These are phyloP conservation scores for Pampusana beccarii DNA, from an alignment of 2,113 vertebrate genomes.

Conservation along the genomic window DNA sequence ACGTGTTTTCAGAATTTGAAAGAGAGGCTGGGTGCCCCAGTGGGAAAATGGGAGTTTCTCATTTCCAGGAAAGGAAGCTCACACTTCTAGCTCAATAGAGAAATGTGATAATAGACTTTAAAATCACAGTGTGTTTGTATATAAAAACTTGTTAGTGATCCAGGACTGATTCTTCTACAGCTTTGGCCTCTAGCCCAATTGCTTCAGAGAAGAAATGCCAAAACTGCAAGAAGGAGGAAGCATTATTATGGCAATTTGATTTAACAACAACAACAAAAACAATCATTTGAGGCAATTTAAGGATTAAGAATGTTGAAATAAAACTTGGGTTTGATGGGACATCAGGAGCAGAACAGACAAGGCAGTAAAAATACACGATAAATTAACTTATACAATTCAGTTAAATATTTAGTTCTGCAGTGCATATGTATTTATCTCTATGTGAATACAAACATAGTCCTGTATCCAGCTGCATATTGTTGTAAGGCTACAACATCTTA, in stretches of 20 bases:
- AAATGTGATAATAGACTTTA: constrained; percentile 25
- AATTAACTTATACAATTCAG: neutral
- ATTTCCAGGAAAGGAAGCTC: neutral
- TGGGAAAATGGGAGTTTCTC: neutral
- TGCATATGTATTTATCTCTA: neutral
- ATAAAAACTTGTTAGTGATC: constrained; percentile 38
- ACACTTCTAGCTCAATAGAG: neutral
- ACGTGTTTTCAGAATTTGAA: neutral
- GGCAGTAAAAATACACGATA: neutral
- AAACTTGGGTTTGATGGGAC: neutral
- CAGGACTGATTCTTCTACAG: constrained; percentile 27
- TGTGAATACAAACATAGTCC: neutral
- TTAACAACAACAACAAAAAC: constrained; percentile 17
- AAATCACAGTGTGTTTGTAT: constrained; percentile 20
- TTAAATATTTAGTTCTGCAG: neutral
- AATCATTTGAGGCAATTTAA: constrained; percentile 5
- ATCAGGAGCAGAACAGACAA: neutral
- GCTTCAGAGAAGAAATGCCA: constrained; percentile 37
- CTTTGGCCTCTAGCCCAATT: constrained; percentile 42
- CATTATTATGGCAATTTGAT: constrained; percentile 32
- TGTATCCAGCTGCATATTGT: neutral
- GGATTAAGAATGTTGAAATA: neutral
- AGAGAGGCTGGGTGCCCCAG: neutral
- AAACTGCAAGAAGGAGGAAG: constrained; percentile 22
- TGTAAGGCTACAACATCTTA: neutral